A percentile compares a stretch with the other conserved stretches of the same genome.
phyloP scores from a whole-genome alignment of 2,113 vertebrate genomes.

The Panurus biarmicus region DNA sequence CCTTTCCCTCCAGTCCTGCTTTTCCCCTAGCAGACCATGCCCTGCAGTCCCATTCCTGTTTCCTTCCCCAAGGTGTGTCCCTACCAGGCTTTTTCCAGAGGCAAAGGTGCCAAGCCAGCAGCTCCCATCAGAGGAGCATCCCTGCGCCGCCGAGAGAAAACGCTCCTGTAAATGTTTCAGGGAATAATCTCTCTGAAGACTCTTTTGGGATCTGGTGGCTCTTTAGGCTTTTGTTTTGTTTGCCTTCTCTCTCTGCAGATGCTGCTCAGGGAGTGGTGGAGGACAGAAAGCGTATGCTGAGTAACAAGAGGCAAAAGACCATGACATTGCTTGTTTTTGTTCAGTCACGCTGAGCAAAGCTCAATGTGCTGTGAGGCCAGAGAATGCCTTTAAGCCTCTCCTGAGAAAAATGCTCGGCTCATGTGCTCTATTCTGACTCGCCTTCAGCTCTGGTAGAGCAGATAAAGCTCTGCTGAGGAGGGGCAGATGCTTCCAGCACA shows the following conservation, averaged over 20 bases:
- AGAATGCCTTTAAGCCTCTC: neutral
- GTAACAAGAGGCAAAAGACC: constrained; percentile 29
- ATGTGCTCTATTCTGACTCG: neutral
- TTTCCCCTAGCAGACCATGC: neutral
- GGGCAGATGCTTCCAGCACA: neutral
- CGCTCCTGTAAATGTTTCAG: neutral
- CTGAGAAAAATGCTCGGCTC: neutral
- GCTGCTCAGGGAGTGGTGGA: neutral
- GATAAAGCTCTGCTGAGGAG: constrained; percentile 12
- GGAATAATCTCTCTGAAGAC: neutral
- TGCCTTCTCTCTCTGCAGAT: neutral
- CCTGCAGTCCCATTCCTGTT: neutral
- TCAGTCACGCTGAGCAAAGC: constrained; percentile 24
- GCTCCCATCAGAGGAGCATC: neutral
- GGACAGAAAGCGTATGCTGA: neutral
- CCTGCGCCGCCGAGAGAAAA: no score
- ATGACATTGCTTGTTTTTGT: constrained; percentile 45
- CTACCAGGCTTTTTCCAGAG: neutral
- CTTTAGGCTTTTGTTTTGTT: neutral
- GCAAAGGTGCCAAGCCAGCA: neutral
- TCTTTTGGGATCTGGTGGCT: neutral
- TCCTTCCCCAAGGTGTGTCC: neutral
- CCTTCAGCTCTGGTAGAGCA: neutral
- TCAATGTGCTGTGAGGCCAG: neutral
- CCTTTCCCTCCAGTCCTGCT: neutral